Conservation (phyloP, 2,113 vertebrate genomes). For the Glaucomys volans region DNA sequence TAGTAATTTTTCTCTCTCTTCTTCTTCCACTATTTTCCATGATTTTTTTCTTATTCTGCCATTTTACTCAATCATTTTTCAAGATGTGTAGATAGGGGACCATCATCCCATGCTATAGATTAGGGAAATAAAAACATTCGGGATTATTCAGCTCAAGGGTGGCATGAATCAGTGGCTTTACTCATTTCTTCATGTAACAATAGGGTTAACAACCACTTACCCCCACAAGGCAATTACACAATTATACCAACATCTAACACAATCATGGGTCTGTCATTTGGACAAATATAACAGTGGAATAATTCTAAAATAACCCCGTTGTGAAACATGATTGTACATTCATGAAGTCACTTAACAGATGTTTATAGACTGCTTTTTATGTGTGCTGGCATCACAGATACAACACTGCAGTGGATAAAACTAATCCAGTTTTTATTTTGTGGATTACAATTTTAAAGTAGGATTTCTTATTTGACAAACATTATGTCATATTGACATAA, state of each 20-base stretch:
- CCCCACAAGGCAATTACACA: background rate
- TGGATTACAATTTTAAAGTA: constrained; percentile 29
- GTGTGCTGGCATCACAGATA: background rate
- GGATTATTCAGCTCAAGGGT: background rate
- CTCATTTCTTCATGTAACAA: background rate
- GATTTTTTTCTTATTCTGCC: background rate
- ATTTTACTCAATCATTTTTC: constrained; percentile 22
- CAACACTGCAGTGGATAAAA: background rate
- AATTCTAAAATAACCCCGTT: constrained; percentile 28
- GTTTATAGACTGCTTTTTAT: background rate
- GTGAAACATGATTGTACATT: background rate
- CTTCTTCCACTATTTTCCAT: background rate
- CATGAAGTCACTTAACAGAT: constrained; percentile 37
- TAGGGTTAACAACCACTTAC: background rate
- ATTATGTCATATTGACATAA: constrained; percentile 17
- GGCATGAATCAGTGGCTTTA: background rate
- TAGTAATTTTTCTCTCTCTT: background rate
- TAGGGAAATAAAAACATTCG: background rate
- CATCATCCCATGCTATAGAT: background rate
- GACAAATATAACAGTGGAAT: constrained; percentile 20
- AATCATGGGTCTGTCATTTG: background rate
- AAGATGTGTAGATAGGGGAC: background rate
- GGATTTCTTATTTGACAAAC: background rate
- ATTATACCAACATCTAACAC: background rate
- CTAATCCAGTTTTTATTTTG: constrained; percentile 25